A percentile compares a stretch with the other conserved stretches of the same genome.
These are phyloP conservation scores for Lobophora halterata DNA, from an alignment of 2,888 invertebrate species.

Conservation along the genomic window DNA sequence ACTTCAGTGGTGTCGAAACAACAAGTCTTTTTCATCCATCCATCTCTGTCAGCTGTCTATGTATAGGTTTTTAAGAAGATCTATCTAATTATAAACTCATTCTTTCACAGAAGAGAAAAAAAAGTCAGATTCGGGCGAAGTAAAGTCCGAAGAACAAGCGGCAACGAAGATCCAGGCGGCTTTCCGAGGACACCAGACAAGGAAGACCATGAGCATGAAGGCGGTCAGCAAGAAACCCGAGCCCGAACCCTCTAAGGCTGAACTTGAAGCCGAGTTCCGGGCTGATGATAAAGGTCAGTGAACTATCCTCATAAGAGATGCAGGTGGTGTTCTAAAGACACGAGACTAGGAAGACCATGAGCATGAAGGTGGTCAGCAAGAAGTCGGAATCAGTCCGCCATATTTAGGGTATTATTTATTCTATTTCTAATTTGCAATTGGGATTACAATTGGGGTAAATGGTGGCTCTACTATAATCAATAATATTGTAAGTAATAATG, in stretches of 20 bases:
- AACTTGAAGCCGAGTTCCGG: slow-evolving; percentile 89
- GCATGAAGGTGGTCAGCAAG: slow-evolving; percentile 83
- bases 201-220: slow-evolving; percentile 90
- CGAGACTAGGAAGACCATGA: slow-evolving; percentile 88
- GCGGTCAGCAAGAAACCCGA: slow-evolving; percentile 70
- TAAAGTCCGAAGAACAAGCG: slow-evolving; percentile 80
- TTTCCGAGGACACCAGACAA: slow-evolving; percentile 90
- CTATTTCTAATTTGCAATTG: no score
- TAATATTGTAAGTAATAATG: no score
- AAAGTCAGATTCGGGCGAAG: slow-evolving; percentile 38
- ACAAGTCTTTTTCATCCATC: no score
- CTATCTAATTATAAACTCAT: not conserved
- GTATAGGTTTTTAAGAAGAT: not conserved
- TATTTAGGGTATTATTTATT: not conserved
- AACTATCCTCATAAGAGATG: slow-evolving; percentile 73
- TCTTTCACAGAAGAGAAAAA: slow-evolving; percentile 40
- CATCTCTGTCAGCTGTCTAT: no score
- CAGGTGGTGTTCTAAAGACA: slow-evolving; percentile 94
- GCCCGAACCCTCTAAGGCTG: slow-evolving; percentile 83
- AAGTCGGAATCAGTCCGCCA: slow-evolving; percentile 79
- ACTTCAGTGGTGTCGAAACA: no score
- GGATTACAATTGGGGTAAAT: no score
- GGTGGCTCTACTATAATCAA: no score
- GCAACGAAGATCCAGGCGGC: slow-evolving; percentile 94
- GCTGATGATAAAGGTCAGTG: slow-evolving; percentile 88